Conservation (phyloP, 2,888 invertebrate species). For the Ceraclea dissimilis region DNA sequence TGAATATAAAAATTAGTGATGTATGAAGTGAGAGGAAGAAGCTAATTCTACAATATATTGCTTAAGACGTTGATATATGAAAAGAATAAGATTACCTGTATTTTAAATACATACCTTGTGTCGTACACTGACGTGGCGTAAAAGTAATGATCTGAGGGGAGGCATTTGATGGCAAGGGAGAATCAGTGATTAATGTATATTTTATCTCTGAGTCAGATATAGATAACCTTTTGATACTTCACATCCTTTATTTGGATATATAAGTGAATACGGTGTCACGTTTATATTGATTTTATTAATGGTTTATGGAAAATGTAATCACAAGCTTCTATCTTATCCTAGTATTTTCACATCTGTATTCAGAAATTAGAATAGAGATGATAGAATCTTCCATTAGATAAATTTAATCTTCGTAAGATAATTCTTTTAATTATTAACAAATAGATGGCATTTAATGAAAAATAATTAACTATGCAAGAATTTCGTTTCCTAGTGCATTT, state of each 20-base stretch:
- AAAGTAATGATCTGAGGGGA: not conserved
- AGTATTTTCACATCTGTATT: not conserved
- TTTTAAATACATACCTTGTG: not conserved
- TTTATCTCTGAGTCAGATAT: not conserved
- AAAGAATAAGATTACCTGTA: conserved; percentile 1
- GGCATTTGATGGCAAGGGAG: conserved; percentile 1
- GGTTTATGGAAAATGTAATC: not conserved
- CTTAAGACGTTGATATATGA: conserved; percentile 2
- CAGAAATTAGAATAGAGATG: too few relatives aligned
- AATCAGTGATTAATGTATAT: not conserved
- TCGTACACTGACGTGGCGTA: not conserved
- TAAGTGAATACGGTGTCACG: not conserved
- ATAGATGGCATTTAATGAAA: too few relatives aligned
- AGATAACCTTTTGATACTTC: not conserved
- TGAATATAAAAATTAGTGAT: not conserved
- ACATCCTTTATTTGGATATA: not conserved
- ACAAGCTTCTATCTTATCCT: not conserved
- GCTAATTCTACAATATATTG: not conserved
- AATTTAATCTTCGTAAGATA: too few relatives aligned
- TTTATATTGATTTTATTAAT: not conserved
- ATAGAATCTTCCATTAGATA: too few relatives aligned
- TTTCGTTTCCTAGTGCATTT: too few relatives aligned
- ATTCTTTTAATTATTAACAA: too few relatives aligned
- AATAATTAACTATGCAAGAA: too few relatives aligned
- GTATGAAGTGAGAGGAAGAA: not conserved